Percentiles rank a stretch among this genome's conserved stretches.
Evolutionary conservation across 2,113 vertebrate genomes (phyloP).

Genomic region (Dicentrarchus labrax): DNA sequence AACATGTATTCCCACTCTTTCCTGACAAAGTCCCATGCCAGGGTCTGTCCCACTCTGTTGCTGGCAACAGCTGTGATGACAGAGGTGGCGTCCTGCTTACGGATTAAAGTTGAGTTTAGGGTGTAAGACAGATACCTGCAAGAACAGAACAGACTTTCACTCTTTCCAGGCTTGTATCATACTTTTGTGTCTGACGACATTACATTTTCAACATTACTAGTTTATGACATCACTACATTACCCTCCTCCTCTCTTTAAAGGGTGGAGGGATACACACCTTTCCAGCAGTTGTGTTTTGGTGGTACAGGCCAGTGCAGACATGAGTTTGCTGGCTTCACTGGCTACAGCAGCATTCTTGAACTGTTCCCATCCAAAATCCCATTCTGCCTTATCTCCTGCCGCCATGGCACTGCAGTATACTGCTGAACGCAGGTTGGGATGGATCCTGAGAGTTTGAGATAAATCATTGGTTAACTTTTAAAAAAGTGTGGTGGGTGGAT

Average conservation of each 20-base stretch:
- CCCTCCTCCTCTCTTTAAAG: background rate
- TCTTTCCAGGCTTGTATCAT: background rate
- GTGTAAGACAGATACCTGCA: constrained; percentile 88
- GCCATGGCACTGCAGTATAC: constrained; percentile 92
- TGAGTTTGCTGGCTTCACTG: constrained; percentile 89
- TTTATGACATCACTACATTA: no score
- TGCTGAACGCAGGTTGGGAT: constrained; percentile 87
- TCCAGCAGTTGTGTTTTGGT: constrained; percentile 81
- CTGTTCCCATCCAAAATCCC: constrained; percentile 89
- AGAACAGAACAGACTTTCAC: background rate
- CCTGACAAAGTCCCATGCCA: constrained; percentile 91
- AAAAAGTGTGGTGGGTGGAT: background rate
- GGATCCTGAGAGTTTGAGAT: constrained; percentile 81
- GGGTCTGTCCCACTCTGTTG: constrained; percentile 86
- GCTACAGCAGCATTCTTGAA: constrained; percentile 80
- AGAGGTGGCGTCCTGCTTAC: constrained; percentile 89
- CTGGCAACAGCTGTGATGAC: constrained; percentile 88
- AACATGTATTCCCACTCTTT: constrained; percentile 88
- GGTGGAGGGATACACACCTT: constrained; percentile 76
- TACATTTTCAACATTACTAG: no score
- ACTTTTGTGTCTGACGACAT: no score
- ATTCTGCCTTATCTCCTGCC: constrained; percentile 79
- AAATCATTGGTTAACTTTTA: background rate
- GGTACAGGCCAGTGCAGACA: constrained; percentile 88
- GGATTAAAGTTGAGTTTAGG: constrained; percentile 85